Base-by-base conservation (phyloP, 2,888 invertebrate species). In the Lumbricus terrestris region DNA sequence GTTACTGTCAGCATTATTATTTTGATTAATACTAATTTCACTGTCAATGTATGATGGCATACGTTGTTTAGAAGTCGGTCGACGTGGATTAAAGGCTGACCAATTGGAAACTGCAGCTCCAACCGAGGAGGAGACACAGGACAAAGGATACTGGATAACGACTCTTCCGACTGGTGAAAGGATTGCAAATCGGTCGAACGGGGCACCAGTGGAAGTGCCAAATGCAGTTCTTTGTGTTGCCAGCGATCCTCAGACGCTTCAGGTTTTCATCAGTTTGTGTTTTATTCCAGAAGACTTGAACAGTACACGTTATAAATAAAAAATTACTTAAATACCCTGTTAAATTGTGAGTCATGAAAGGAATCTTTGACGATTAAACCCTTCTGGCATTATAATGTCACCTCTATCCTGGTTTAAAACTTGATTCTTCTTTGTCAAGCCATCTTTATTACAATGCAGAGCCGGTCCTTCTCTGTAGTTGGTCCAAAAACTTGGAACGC, bases 211-310 rank as follows among this genome's bases (percentile, higher is more conserved):
- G 89, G 93, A 93, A 33, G 92, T 93, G 13, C 91, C 93, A 82
- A 88, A 90, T 54, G 93, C 94, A 82, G 93, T 94, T 91, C 92
- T 94, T 69, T 94, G 93, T 91, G 90, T 93, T 88, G 94, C 94
- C 35, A 93, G 94, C 16, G 95, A 95, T 92, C 95, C 95, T 16
- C 93, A 94, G 88, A 94, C 94, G 13, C 93, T 93, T 42, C 94
- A 95, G 94, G 95, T 94, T 34, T 16, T 82, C 29, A 69, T 13
- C 29, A 5, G n/a, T 11, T 69, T 29, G 29, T 69, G 29, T 69
- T 69, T n/a, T 11, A 69, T n/a, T 69, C 29, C n/a, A 69, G 13
- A 69, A 8, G 1, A n/a, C 13, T n/a, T 69, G n/a, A n/a, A n/a
- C 8, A 69, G n/a, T 69, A 69, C n/a, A 11, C n/a, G 29, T 29